phyloP scores from a whole-genome alignment of 37 sponge, comb jelly and placozoan genomes.

The Crambe crambe region DNA sequence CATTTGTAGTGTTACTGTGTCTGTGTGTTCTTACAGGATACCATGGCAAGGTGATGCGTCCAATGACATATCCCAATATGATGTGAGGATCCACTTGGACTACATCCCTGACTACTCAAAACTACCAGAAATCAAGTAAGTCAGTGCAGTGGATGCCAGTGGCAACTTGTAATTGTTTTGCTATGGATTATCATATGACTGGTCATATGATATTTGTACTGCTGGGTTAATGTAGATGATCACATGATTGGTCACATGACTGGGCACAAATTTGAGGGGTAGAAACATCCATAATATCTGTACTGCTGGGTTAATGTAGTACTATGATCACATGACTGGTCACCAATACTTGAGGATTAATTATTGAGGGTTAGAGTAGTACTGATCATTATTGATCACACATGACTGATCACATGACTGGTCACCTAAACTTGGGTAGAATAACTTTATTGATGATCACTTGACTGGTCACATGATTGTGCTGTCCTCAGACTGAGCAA shows the following conservation, averaged over 20 bases:
- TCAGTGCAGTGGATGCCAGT: no score
- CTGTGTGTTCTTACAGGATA: constrained; percentile 53
- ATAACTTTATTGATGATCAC: background rate
- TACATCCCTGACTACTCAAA: constrained; percentile 64
- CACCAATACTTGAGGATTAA: no score
- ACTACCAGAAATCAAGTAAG: constrained; percentile 45
- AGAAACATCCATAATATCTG: no score
- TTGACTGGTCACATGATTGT: background rate
- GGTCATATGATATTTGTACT: no score
- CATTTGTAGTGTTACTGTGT: background rate
- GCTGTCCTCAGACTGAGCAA: constrained; percentile 23
- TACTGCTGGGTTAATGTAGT: no score
- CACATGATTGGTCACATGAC: no score
- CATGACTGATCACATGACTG: background rate
- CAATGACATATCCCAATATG: constrained; percentile 79
- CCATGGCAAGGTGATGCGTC: constrained; percentile 82
- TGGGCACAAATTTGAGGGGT: no score
- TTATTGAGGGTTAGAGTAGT: no score
- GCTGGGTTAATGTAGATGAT: no score
- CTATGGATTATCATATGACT: no score
- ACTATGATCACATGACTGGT: no score
- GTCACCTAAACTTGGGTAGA: background rate
- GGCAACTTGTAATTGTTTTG: no score
- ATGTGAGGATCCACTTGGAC: constrained; percentile 88
- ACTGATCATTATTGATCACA: background rate